These are phyloP conservation scores for Danionella cerebrum DNA, from an alignment of 2,113 vertebrate genomes.

Conservation along the genomic window DNA sequence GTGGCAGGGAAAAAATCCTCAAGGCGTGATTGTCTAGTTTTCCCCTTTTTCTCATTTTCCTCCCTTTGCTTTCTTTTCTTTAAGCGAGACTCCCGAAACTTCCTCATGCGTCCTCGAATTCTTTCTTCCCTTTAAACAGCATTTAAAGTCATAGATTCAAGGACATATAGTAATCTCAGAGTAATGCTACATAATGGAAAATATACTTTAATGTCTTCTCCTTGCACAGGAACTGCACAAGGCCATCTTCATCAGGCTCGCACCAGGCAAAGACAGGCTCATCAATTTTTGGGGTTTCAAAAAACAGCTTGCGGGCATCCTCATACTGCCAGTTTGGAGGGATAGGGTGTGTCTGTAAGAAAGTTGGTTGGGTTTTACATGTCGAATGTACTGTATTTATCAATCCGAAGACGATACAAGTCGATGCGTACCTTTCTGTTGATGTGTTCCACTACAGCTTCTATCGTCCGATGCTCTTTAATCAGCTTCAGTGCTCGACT, in stretches of 20 bases:
- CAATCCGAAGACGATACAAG: too few relatives aligned
- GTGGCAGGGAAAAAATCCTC: constrained; percentile 60
- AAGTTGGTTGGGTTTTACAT: too few relatives aligned
- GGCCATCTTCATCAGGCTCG: constrained; percentile 62
- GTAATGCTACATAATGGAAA: background rate
- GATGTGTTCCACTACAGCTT: constrained; percentile 57
- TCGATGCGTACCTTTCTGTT: constrained; percentile 55
- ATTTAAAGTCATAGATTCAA: background rate
- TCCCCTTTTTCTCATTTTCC: constrained; percentile 33
- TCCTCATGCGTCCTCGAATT: constrained; percentile 55
- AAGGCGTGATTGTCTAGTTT: constrained; percentile 50
- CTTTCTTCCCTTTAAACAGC: constrained; percentile 48
- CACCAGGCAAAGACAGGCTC: constrained; percentile 55
- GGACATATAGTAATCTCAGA: background rate
- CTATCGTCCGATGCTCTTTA: constrained; percentile 64
- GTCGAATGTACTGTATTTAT: too few relatives aligned
- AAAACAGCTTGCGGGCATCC: constrained; percentile 64
- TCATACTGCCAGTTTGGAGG: constrained; percentile 62
- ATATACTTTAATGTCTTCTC: constrained; percentile 56
- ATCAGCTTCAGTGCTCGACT: constrained; percentile 67
- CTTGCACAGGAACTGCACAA: constrained; percentile 62
- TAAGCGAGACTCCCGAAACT: constrained; percentile 47
- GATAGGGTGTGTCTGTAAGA: constrained; percentile 56
- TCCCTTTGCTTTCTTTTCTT: constrained; percentile 46
- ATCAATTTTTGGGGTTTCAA: constrained; percentile 35